Evolutionary conservation across 2,113 vertebrate species (phyloP).

Genomic region (Ailurus styani): DNA sequence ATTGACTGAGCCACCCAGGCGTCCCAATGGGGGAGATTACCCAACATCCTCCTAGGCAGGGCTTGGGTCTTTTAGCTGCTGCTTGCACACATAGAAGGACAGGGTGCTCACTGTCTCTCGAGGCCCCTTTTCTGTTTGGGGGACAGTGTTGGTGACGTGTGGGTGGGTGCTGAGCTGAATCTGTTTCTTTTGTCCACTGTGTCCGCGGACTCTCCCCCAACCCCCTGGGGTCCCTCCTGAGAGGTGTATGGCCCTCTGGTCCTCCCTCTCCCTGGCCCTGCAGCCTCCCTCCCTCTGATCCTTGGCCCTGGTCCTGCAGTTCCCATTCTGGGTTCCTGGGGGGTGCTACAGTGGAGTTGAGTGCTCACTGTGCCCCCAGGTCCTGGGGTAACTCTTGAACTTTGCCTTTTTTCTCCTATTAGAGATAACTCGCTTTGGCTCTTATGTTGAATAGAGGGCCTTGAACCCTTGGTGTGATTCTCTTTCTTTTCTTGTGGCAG

Average conservation of each 20-base stretch:
- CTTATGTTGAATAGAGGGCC: not conserved
- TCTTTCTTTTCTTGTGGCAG: not conserved
- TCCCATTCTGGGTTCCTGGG: not conserved
- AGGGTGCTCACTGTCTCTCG: not conserved
- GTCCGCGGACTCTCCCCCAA: not conserved
- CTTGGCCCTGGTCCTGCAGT: not conserved
- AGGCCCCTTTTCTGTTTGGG: not conserved
- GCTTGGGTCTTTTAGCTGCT: not conserved
- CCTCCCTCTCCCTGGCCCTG: not conserved
- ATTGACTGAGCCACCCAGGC: not conserved
- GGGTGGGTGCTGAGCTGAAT: not conserved
- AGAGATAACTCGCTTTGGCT: not conserved
- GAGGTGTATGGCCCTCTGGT: not conserved
- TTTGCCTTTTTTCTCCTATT: not conserved
- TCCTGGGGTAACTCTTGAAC: not conserved
- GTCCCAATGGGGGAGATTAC: not conserved
- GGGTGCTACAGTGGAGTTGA: not conserved
- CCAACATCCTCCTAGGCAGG: not conserved
- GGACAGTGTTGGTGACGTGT: not conserved
- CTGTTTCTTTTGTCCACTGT: not conserved
- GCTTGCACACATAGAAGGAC: rapidly evolving
- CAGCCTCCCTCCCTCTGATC: not conserved
- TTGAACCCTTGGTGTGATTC: not conserved
- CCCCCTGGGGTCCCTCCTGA: not conserved
- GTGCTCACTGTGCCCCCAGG: not conserved